Percentiles rank a stretch among this genome's conserved stretches.
phyloP scores from a whole-genome alignment of 2,113 vertebrate species.

The Formicarius rufipectus region DNA sequence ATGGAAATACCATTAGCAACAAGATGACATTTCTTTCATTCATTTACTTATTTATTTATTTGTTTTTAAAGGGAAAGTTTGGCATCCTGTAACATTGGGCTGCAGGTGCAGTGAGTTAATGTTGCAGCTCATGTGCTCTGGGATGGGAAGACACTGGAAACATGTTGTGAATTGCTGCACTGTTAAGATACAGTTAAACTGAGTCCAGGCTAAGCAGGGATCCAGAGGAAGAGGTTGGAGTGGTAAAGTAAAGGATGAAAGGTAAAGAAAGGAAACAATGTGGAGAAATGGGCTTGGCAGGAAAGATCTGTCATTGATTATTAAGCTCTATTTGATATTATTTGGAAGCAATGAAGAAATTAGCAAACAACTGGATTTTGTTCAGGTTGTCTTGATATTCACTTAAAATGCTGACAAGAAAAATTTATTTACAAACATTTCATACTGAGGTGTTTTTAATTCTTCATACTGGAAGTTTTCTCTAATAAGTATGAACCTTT shows the following conservation, averaged over 20 bases:
- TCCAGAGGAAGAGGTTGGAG: not conserved
- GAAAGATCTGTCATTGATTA: constrained; percentile 20
- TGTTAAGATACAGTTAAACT: not conserved
- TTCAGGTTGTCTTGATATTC: not conserved
- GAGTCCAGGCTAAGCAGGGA: not conserved
- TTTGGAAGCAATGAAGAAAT: not conserved
- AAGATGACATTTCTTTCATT: not conserved
- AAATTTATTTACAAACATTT: not conserved
- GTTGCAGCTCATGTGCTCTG: not conserved
- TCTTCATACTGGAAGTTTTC: not conserved
- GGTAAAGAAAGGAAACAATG: not conserved
- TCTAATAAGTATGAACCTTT: not conserved
- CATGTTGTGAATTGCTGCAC: not conserved
- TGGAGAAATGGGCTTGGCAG: not conserved
- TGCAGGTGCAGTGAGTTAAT: constrained; percentile 60
- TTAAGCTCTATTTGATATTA: constrained; percentile 2
- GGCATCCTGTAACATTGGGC: not conserved
- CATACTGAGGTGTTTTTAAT: not conserved
- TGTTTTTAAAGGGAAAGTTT: not conserved
- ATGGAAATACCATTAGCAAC: not conserved
- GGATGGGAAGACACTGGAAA: not conserved
- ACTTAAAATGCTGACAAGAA: not conserved
- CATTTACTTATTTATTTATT: not conserved
- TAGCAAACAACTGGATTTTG: not conserved
- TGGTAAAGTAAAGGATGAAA: not conserved